Percentiles rank a stretch among this genome's conserved stretches.
Conservation (phyloP, 2,113 vertebrate genomes). For the Aix galericulata region DNA sequence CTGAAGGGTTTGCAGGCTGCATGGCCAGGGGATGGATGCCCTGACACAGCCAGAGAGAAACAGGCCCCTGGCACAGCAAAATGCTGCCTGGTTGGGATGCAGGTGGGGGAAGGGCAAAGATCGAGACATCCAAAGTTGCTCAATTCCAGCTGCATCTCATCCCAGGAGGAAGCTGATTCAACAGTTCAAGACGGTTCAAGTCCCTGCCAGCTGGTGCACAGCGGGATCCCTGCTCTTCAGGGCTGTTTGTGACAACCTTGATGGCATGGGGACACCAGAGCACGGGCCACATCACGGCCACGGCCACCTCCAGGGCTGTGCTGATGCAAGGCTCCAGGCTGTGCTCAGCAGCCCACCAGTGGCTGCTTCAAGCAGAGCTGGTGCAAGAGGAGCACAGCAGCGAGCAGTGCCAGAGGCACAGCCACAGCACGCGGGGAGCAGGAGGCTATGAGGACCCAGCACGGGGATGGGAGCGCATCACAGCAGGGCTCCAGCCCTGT, state of each 20-base stretch:
- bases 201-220: not conserved
- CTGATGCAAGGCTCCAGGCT: not conserved
- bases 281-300: not conserved
- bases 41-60: not conserved
- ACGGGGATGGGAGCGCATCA: not conserved
- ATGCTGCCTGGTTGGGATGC: not conserved
- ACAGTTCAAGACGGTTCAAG: not conserved
- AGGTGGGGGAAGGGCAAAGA: not conserved
- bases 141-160: not conserved
- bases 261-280: not conserved
- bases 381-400: not conserved
- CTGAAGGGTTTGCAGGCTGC: not conserved
- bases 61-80: not conserved
- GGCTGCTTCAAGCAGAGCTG: not conserved
- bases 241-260: not conserved
- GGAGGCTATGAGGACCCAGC: not conserved
- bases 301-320: not conserved
- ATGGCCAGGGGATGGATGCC: too few relatives aligned
- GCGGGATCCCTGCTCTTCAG: not conserved
- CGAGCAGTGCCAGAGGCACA: not conserved
- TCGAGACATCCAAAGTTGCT: not conserved
- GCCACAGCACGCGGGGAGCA: not conserved
- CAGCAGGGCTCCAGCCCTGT: not conserved
- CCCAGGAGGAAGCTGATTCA: not conserved
- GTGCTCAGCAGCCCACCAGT: not conserved